A percentile compares a stretch with the other conserved stretches of the same genome.
These are phyloP conservation scores for Thermophis baileyi DNA, from an alignment of 2,113 vertebrate species.

Conservation along the genomic window DNA sequence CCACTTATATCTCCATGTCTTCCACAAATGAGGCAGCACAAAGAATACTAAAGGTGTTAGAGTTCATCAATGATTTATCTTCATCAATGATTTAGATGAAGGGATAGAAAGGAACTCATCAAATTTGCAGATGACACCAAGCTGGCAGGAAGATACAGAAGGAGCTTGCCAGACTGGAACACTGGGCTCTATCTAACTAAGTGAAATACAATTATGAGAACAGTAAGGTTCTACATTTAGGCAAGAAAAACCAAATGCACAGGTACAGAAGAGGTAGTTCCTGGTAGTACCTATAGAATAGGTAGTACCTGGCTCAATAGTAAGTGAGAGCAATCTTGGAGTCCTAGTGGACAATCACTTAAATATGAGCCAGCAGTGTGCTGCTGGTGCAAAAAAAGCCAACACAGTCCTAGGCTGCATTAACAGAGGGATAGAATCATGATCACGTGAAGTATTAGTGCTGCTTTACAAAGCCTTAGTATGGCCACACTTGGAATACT, in stretches of 20 bases:
- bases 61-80: not conserved
- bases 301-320: not conserved
- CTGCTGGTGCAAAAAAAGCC: not conserved
- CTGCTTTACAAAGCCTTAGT: not conserved
- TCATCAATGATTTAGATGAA: not conserved
- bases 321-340: not conserved
- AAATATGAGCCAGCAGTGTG: not conserved
- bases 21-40: not conserved
- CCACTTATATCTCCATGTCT: not conserved
- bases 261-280: not conserved
- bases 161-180: not conserved
- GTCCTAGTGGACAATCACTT: not conserved
- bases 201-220: not conserved
- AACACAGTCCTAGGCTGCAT: not conserved
- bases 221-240: no score
- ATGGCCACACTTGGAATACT: not conserved
- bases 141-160: not conserved
- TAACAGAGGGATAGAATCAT: not conserved
- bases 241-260: not conserved
- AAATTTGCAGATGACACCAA: not conserved
- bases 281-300: no score
- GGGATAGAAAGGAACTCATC: not conserved
- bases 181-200: not conserved
- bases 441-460: not conserved
- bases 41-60: not conserved